phyloP scores from a whole-genome alignment of 2,888 invertebrate species.

The Drosophila buzzatii region DNA sequence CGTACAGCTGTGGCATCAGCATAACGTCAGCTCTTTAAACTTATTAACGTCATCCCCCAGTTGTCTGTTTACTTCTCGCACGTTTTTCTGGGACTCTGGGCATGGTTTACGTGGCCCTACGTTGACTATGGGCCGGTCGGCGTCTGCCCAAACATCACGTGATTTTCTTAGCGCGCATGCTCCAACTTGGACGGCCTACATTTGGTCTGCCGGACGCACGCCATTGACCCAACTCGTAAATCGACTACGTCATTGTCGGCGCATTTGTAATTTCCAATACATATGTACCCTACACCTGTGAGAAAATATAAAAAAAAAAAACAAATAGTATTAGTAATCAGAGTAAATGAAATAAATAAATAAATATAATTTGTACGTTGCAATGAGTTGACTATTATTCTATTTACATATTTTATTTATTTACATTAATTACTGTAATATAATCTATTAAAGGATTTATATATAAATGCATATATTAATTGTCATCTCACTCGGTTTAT shows the following conservation, averaged over 20 bases:
- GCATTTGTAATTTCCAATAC: background rate
- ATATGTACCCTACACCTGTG: background rate
- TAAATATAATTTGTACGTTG: background rate
- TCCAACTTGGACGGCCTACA: conserved; percentile 36
- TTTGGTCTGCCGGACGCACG: conserved; percentile 31
- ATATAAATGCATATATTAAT: too few species aligned
- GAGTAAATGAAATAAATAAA: background rate
- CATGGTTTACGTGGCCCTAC: conserved; percentile 53
- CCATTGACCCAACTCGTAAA: conserved; percentile 51
- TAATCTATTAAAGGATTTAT: too few species aligned
- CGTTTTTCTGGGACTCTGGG: conserved; percentile 25
- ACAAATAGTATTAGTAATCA: background rate
- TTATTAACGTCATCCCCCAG: background rate
- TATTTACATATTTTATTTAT: background rate
- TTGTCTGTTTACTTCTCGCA: conserved; percentile 10
- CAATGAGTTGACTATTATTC: background rate
- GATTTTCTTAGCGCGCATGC: conserved; percentile 70
- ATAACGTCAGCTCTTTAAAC: conserved; percentile 2
- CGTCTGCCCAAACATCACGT: conserved; percentile 65
- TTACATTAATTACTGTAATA: too few species aligned
- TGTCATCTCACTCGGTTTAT: too few species aligned
- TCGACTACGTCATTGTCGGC: conserved; percentile 39
- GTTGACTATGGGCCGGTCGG: conserved; percentile 45
- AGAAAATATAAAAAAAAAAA: background rate
- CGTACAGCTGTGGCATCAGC: conserved; percentile 14